Conservation (phyloP, 2,797 vertebrate species). For the Furcifer pardalis region DNA sequence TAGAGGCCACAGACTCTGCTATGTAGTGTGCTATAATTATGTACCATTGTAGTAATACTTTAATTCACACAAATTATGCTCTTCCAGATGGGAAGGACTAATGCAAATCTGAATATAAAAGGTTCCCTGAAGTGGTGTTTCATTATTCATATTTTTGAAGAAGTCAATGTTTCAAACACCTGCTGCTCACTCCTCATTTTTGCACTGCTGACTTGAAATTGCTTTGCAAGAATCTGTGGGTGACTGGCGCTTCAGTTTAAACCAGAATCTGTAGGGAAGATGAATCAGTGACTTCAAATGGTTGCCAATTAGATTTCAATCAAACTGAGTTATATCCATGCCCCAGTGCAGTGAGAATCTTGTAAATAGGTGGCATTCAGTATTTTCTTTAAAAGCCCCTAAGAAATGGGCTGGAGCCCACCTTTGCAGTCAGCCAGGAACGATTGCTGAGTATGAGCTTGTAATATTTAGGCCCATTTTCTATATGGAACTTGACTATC, state of each 20-base stretch:
- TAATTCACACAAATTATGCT: conserved; percentile 44
- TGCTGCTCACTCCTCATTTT: conserved; percentile 9
- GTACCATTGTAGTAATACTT: conserved; percentile 41
- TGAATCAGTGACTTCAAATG: background rate
- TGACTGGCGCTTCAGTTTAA: background rate
- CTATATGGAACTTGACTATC: background rate
- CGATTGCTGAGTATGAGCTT: too few relatives aligned
- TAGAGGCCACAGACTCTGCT: background rate
- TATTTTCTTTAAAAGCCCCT: background rate
- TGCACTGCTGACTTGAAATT: fast-evolving
- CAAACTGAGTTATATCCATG: background rate
- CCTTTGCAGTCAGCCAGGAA: background rate
- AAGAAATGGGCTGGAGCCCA: background rate
- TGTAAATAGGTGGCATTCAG: background rate
- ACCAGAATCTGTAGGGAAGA: background rate
- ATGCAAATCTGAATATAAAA: conserved; percentile 38
- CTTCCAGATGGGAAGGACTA: conserved; percentile 45
- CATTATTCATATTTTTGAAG: conserved; percentile 33
- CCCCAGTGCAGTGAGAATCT: background rate
- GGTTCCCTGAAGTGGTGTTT: conserved; percentile 24
- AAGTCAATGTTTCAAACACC: conserved; percentile 10
- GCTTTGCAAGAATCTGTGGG: background rate
- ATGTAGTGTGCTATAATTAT: conserved; percentile 1
- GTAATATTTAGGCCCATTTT: background rate
- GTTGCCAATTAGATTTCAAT: background rate